Evolutionary conservation across 2,797 vertebrate genomes (phyloP).

Genomic region (Chelidonichthys spinosus): DNA sequence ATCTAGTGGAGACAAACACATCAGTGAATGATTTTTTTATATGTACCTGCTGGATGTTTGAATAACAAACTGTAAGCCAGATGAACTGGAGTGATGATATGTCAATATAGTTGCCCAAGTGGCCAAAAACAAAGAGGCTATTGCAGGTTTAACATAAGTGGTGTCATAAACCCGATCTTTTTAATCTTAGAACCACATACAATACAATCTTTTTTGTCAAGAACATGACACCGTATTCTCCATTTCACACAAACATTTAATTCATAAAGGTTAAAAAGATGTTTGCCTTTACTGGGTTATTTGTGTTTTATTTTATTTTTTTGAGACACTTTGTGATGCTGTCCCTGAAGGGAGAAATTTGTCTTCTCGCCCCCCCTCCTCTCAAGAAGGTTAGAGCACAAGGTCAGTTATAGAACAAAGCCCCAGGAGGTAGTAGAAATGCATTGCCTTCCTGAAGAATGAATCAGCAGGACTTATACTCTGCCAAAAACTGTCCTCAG

Average conservation of each 20-base stretch:
- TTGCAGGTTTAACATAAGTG: not conserved
- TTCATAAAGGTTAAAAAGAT: constrained; percentile 17
- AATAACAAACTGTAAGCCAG: not conserved
- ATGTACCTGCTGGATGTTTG: not conserved
- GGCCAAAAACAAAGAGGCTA: not conserved
- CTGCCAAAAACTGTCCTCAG: not conserved
- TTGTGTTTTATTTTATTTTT: constrained; percentile 17
- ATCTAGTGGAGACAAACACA: not conserved
- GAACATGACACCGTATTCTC: not conserved
- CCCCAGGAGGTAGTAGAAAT: constrained; percentile 39
- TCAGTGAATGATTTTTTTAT: not conserved
- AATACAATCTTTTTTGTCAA: not conserved
- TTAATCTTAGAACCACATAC: not conserved
- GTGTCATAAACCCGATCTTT: not conserved
- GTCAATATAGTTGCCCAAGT: not conserved
- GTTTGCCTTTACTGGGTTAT: constrained; percentile 12
- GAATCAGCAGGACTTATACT: constrained; percentile 22
- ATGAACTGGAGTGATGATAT: not conserved
- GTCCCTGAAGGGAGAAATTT: constrained; percentile 40
- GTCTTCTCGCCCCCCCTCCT: constrained; percentile 24
- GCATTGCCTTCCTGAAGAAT: constrained; percentile 45
- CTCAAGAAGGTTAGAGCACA: constrained; percentile 42
- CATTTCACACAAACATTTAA: constrained; percentile 7
- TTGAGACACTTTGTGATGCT: constrained; percentile 26
- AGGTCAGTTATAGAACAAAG: constrained; percentile 52